Conservation (phyloP, 2,888 invertebrate species). For the Lottia gigantea region DNA sequence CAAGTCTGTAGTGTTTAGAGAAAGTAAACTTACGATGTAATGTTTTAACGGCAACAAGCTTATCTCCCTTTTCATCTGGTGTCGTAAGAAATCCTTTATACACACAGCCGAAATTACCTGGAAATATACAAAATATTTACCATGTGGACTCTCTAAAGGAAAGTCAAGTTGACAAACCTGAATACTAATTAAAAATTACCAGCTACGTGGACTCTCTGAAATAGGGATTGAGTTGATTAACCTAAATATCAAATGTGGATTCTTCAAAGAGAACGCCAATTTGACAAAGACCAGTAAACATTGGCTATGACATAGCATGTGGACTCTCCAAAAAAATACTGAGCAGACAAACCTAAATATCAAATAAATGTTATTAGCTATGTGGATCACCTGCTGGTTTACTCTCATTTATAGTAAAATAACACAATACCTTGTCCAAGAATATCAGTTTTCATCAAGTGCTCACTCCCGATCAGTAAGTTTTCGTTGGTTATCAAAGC, state of each 20-base stretch:
- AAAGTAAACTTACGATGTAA: constrained; percentile 59
- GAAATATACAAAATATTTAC: constrained; percentile 10
- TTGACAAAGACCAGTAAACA: too few species aligned
- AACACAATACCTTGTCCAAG: constrained; percentile 64
- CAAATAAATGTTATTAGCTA: too few species aligned
- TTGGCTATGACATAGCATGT: too few species aligned
- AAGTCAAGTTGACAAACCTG: background rate
- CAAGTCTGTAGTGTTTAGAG: too few species aligned
- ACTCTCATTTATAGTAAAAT: background rate
- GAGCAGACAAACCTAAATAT: background rate
- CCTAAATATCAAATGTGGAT: too few species aligned
- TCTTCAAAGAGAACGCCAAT: too few species aligned
- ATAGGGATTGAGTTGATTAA: too few species aligned
- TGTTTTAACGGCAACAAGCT: constrained; percentile 65
- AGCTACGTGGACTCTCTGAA: too few species aligned
- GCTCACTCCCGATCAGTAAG: constrained; percentile 63
- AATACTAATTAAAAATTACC: background rate
- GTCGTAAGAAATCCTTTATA: constrained; percentile 56
- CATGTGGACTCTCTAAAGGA: background rate
- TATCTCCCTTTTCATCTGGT: constrained; percentile 57
- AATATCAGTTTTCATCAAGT: constrained; percentile 62
- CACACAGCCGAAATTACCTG: constrained; percentile 68
- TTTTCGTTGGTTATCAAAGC: constrained; percentile 59
- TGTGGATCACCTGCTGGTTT: too few species aligned
- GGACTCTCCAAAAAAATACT: background rate